These are phyloP conservation scores for Pseudomyrmex concolor DNA, from an alignment of 1,140 invertebrate species.

Conservation along the genomic window DNA sequence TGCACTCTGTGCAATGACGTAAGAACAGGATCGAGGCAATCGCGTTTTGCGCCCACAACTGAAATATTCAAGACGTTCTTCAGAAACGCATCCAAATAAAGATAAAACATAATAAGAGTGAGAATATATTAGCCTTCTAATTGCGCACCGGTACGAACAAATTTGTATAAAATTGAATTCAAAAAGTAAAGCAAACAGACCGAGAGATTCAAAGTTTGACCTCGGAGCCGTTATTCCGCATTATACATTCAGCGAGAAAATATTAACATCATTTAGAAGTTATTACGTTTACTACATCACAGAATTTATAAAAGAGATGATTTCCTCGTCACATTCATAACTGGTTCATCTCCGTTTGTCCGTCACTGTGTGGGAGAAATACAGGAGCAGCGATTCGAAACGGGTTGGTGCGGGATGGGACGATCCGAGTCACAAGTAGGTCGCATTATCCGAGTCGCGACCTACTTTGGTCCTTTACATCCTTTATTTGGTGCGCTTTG, in stretches of 20 bases:
- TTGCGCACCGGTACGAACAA: too few species aligned
- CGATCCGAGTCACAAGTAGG: conserved; percentile 63
- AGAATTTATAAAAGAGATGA: conserved; percentile 21
- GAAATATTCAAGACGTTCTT: not conserved
- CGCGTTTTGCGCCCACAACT: conserved; percentile 19
- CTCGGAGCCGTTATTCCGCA: not conserved
- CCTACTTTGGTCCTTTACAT: conserved; percentile 51
- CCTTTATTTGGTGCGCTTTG: conserved; percentile 35
- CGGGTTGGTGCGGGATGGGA: not conserved
- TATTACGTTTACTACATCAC: not conserved
- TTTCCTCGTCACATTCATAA: not conserved
- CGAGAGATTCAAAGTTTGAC: not conserved
- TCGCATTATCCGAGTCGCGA: conserved; percentile 67
- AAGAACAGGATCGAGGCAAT: conserved; percentile 59
- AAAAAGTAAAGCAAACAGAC: not conserved
- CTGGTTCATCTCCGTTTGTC: not conserved
- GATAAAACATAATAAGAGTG: not conserved
- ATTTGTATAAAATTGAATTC: not conserved
- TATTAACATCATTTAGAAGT: not conserved
- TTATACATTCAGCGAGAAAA: not conserved
- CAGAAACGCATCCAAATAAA: not conserved
- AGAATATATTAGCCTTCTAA: too few species aligned
- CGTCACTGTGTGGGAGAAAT: conserved; percentile 57
- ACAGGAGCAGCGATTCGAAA: conserved; percentile 46
- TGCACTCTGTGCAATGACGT: conserved; percentile 61